These are phyloP conservation scores for Microplitis mediator DNA, from an alignment of 1,140 invertebrate genomes.

Conservation along the genomic window DNA sequence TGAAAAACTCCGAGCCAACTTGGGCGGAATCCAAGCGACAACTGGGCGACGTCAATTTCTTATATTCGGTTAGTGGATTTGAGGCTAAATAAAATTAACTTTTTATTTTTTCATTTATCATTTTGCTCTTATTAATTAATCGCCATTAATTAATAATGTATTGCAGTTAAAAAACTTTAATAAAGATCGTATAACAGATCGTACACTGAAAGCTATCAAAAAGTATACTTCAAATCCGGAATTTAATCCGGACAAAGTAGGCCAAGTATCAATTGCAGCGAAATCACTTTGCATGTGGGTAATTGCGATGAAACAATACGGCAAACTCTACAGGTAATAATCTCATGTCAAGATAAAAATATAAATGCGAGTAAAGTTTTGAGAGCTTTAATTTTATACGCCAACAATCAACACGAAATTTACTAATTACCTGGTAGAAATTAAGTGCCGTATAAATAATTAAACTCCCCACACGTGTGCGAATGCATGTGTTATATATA, in stretches of 20 bases:
- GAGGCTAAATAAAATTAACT: not conserved
- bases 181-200: constrained; percentile 84
- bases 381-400: no score
- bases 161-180: constrained; percentile 80
- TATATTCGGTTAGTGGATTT: constrained; percentile 60
- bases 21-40: constrained; percentile 87
- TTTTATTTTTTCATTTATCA: not conserved
- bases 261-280: constrained; percentile 78
- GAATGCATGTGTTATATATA: not conserved
- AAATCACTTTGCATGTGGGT: constrained; percentile 89
- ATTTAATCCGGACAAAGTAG: constrained; percentile 85
- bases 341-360: not conserved
- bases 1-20: constrained; percentile 76
- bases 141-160: constrained; percentile 2
- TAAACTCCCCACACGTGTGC: no score
- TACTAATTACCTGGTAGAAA: no score
- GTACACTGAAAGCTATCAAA: constrained; percentile 78
- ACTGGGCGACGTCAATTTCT: constrained; percentile 78
- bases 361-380: no score
- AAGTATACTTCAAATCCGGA: constrained; percentile 80
- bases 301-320: constrained; percentile 88
- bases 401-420: no score
- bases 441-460: no score
- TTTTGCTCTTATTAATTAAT: no score
- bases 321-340: constrained; percentile 76